A percentile compares a stretch with the other conserved stretches of the same genome.
Conservation (phyloP, 2,797 vertebrate genomes). For the Muscicapa striata region DNA sequence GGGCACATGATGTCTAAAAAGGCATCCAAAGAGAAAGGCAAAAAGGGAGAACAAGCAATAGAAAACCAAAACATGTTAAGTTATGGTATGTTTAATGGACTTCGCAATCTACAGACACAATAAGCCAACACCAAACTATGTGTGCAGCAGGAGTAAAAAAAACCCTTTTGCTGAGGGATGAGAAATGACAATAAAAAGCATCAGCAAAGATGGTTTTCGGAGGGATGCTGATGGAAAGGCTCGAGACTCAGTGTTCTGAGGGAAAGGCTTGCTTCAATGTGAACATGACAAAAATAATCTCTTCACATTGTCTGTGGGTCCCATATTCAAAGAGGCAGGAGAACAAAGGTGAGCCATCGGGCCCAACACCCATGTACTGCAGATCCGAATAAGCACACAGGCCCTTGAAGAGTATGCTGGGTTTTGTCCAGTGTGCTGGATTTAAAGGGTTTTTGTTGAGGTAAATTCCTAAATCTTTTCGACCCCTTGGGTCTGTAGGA, state of each 20-base stretch:
- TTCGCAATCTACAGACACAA: background rate
- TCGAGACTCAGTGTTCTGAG: background rate
- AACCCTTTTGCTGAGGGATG: background rate
- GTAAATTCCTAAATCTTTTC: constrained; percentile 71
- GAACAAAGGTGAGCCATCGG: constrained; percentile 66
- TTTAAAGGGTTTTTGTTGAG: constrained; percentile 63
- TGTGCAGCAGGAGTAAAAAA: background rate
- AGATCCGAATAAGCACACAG: constrained; percentile 73
- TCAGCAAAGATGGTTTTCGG: background rate
- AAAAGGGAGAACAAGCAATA: background rate
- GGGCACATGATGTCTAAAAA: background rate
- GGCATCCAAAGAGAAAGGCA: background rate
- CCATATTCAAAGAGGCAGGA: constrained; percentile 72
- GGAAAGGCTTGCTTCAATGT: constrained; percentile 76
- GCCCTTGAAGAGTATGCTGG: constrained; percentile 59
- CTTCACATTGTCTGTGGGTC: constrained; percentile 9
- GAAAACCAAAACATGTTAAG: background rate
- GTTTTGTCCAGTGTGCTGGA: constrained; percentile 57
- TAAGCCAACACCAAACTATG: background rate
- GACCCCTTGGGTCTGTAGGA: constrained; percentile 46
- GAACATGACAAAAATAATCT: constrained; percentile 68
- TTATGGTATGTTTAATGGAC: background rate
- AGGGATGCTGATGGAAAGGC: background rate
- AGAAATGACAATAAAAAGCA: background rate
- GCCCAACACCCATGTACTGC: constrained; percentile 66